A percentile compares a stretch with the other conserved stretches of the same genome.
Evolutionary conservation across 2,797 vertebrate species (phyloP).

Genomic region (Alca torda): DNA sequence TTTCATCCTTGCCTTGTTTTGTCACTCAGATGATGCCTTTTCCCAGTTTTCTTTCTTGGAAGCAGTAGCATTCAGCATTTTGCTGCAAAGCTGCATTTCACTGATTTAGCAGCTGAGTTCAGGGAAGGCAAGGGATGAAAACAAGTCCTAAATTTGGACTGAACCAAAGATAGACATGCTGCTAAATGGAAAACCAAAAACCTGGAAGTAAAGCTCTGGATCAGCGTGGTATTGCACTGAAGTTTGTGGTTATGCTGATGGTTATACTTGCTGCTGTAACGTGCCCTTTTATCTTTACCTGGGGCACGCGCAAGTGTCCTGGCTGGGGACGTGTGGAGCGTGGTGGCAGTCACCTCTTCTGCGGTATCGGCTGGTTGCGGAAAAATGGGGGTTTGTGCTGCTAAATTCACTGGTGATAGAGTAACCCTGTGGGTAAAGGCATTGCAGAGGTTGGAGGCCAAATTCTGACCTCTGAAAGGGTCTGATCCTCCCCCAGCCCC

Average conservation of each 20-base stretch:
- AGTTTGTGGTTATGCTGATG: not conserved
- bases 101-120: constrained; percentile 15
- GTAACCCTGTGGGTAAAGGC: not conserved
- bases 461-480: not conserved
- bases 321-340: fast-evolving
- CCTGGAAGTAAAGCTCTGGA: constrained; percentile 1
- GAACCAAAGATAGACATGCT: constrained; percentile 34
- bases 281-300: not conserved
- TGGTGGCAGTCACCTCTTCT: not conserved
- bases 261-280: not conserved
- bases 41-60: constrained; percentile 18
- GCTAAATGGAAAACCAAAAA: constrained; percentile 12
- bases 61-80: not conserved
- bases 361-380: fast-evolving
- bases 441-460: not conserved
- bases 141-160: constrained; percentile 40
- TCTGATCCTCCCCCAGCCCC: not conserved
- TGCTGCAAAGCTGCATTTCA: not conserved
- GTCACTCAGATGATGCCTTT: constrained; percentile 9
- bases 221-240: not conserved
- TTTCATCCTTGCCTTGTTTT: not conserved
- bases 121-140: not conserved
- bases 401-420: not conserved
- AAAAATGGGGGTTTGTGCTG: not conserved
- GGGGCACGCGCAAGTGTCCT: fast-evolving